Evolutionary conservation across 2,113 vertebrate species (phyloP).

Genomic region (Pavo muticus): DNA sequence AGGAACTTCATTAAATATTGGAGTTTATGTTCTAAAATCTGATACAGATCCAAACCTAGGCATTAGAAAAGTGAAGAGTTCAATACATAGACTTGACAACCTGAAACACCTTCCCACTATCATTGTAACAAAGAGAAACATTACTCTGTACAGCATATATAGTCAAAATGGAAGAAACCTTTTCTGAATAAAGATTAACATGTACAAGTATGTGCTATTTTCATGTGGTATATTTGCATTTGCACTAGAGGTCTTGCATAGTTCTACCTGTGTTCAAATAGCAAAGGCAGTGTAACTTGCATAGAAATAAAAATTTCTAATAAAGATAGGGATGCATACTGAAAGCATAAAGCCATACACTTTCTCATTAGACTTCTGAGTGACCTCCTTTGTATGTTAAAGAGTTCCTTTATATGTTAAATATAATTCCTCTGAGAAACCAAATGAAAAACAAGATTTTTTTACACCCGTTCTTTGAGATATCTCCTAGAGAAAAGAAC

Average conservation of each 20-base stretch:
- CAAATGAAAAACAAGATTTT: not conserved
- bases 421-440: not conserved
- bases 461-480: not conserved
- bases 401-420: not conserved
- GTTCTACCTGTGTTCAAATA: not conserved
- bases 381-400: not conserved
- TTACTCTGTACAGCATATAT: not conserved
- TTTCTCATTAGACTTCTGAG: not conserved
- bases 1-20: not conserved
- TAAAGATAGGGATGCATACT: not conserved
- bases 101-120: not conserved
- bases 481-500: not conserved
- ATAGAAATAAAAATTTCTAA: not conserved
- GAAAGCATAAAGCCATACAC: not conserved
- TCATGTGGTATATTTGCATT: not conserved
- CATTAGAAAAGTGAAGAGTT: not conserved
- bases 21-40: not conserved
- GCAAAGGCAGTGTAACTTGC: not conserved
- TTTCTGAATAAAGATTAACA: not conserved
- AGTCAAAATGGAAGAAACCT: not conserved
- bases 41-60: not conserved
- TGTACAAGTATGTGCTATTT: not conserved
- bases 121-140: not conserved
- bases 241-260: not conserved
- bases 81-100: not conserved